Conservation (phyloP, 2,113 vertebrate species). For the Chionomys nivalis region DNA sequence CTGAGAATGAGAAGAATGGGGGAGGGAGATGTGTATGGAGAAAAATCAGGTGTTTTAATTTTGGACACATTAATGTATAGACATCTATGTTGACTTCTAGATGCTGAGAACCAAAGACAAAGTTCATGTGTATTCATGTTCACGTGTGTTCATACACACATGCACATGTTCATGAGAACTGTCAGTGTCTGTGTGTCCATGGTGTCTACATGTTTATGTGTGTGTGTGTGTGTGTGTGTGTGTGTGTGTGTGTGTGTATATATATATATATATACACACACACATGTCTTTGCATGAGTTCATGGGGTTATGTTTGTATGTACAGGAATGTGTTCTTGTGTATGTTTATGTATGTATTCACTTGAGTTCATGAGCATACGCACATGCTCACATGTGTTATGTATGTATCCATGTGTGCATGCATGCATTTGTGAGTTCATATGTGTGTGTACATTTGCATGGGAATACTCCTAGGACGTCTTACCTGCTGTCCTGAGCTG, state of each 20-base stretch:
- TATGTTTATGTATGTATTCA: not conserved
- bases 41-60: not conserved
- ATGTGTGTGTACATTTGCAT: not conserved
- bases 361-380: not conserved
- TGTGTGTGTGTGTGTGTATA: too few relatives aligned
- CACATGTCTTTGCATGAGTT: not conserved
- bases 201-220: not conserved
- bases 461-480: not conserved
- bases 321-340: not conserved
- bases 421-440: not conserved
- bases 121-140: not conserved
- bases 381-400: not conserved
- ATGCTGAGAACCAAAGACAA: not conserved
- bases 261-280: too few relatives aligned
- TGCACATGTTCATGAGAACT: not conserved
- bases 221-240: too few relatives aligned
- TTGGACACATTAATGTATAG: not conserved
- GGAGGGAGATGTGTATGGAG: not conserved
- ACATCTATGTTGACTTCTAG: not conserved
- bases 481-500: not conserved
- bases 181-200: not conserved
- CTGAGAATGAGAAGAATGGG: not conserved
- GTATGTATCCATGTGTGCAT: not conserved
- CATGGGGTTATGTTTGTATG: not conserved
- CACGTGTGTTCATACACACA: not conserved